Base-by-base conservation (phyloP, 2,797 vertebrate genomes). In the Orientallactaga sibirica region DNA sequence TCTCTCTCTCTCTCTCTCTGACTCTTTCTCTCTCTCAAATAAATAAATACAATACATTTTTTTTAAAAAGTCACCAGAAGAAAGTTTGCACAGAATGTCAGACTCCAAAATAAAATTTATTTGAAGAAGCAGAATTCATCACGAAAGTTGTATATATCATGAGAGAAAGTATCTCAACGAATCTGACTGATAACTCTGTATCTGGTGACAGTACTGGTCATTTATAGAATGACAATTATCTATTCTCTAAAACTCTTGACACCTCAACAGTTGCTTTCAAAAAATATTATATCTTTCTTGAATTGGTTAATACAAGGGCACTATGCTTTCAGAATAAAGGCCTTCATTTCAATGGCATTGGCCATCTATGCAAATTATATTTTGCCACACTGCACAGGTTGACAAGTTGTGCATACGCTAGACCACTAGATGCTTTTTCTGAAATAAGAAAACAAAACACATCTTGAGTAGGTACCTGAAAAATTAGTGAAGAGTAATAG, bases 221-320 rank as follows among this genome's bases (percentile, higher is more conserved):
- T 91, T 97, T 97, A 93, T 75, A 96, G 89, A 95, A 96, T 94
- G 94, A 93, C 96, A 41, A 92, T 81, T 97, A 70, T 90, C 76
- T 94, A 74, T 61, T 88, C 0, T 41, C 87, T 88, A 90, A 79
- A 94, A 73, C 66, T 94, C 7, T 95, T 91, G 89, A 96, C 58
- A 88, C 29, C 91, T 97, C 95, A 95, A 86, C 77, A 95, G 75
- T 74, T 95, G 20, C 94, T 52, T 84, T 94, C 79, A 93, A 93
- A 94, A 94, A 97, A 96, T 25, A 93, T 24, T 68, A 95, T 86
- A 97, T 88, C 94, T 95, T 97, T 96, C 94, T 85, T n/a, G 1
- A 3, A 93, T 68, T 94, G 90, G 92, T 24, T 94, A 68, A 96
- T 74, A 97, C 7, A 92, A 94, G 89, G 92, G 76, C 52, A 52